These are phyloP conservation scores for Sinohyriopsis cumingii DNA, from an alignment of 2,888 invertebrate species.

Conservation along the genomic window DNA sequence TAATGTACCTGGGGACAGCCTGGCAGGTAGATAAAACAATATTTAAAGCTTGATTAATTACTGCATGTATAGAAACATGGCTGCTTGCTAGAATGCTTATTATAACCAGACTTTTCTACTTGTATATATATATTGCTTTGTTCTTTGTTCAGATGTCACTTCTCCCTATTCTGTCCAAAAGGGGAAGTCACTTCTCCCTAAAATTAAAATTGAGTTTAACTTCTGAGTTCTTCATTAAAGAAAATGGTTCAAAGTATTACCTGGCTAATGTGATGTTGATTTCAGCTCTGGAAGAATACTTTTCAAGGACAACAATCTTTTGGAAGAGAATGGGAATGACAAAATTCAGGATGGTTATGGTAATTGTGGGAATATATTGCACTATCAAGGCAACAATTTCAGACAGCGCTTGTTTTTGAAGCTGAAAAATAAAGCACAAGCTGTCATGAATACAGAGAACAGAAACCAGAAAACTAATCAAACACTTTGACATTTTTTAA, in stretches of 20 bases:
- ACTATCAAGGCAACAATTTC: slow-evolving; percentile 74
- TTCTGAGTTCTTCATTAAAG: background rate
- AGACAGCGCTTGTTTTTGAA: slow-evolving; percentile 40
- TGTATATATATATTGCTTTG: no score
- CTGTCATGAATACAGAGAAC: background rate
- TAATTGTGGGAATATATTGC: slow-evolving; percentile 85
- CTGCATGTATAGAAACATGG: no score
- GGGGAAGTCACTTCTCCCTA: no score
- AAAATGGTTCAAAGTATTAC: slow-evolving; percentile 32
- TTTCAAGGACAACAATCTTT: slow-evolving; percentile 81
- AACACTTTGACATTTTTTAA: background rate
- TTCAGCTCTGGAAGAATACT: slow-evolving; percentile 81
- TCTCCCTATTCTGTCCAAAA: no score
- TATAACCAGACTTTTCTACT: no score
- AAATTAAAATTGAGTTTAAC: no score
- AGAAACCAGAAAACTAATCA: background rate
- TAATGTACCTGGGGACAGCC: no score
- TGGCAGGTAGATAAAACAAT: no score
- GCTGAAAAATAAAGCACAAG: slow-evolving; percentile 31
- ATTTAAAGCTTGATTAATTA: no score
- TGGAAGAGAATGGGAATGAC: slow-evolving; percentile 83
- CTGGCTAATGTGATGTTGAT: slow-evolving; percentile 82
- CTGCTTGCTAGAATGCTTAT: no score
- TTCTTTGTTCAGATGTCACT: no score
- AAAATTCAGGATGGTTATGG: slow-evolving; percentile 84